Percentiles rank a stretch among this genome's conserved stretches.
phyloP scores from a whole-genome alignment of 2,888 invertebrate species.

The Hesperia comma region DNA sequence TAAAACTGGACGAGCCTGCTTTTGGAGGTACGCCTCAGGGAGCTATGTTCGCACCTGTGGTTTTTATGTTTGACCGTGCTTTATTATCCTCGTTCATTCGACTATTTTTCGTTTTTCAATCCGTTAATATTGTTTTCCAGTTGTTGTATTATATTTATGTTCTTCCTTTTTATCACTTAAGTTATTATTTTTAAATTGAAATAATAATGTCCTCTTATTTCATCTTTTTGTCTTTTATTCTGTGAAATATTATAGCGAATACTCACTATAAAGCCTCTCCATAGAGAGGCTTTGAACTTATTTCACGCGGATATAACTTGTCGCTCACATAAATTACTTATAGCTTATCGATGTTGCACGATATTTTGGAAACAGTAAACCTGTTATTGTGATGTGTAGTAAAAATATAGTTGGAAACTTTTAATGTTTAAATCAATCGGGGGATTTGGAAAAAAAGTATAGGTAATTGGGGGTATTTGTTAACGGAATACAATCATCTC shows the following conservation, averaged over 20 bases:
- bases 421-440: too few relatives aligned
- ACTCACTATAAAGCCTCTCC: too few relatives aligned
- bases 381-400: too few relatives aligned
- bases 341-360: background rate
- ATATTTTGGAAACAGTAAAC: background rate
- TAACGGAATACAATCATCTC: too few relatives aligned
- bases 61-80: conserved; percentile 41
- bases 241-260: background rate
- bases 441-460: too few relatives aligned
- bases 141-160: too few relatives aligned
- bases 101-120: background rate
- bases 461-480: too few relatives aligned
- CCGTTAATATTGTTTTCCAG: background rate
- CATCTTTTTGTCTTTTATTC: background rate
- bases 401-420: too few relatives aligned
- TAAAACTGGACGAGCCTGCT: conserved; percentile 53
- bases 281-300: background rate
- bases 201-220: too few relatives aligned
- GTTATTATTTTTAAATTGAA: too few relatives aligned
- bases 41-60: conserved; percentile 54
- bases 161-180: background rate
- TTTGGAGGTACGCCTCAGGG: conserved; percentile 55
- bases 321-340: background rate
- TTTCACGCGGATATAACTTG: conserved; percentile 9
- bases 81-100: conserved; percentile 8